Base-by-base conservation (phyloP, 1,140 invertebrate species). In the Penaeus japonicus region DNA sequence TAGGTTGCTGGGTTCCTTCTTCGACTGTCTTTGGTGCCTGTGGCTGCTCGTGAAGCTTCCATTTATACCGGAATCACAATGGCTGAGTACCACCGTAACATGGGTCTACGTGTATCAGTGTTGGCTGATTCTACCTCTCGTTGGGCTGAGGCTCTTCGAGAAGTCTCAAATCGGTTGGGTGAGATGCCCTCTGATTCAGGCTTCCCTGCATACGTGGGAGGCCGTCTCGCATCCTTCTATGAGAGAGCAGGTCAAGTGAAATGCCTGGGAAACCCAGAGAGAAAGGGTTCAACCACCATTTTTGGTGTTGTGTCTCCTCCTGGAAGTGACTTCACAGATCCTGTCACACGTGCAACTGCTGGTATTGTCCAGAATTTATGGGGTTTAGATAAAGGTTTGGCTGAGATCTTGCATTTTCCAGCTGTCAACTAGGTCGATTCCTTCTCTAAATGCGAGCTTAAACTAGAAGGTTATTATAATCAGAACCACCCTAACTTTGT, bases 41-140 rank as follows among this genome's bases (percentile, higher is more conserved):
- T 99, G 88, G 99, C 99, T 94, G 99, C 99, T 93, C 96, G 99
- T 94, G 99, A 99, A 94, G 99, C 99, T 91, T 99, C 98, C 91
- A 99, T 99, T 93, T 99, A 99, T 92, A 99, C 99, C 80, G 97
- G 97, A 92, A 99, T 99, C 92, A 99, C 98, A 0, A 93, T 99
- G 2, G 99, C 98, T 35, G 98, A 99, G 93, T 99, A 99, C 93
- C 99, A 99, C 93, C 93, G 91, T 91, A 98, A 99, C 93, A 99
- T 99, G 99, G 99, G 99, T 93, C 99, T 99, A 95, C 98, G 99
- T 92, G 99, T 99, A 39, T 98, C 99, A 85, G 99, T 99, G 99
- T 99, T 99, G 99, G 99, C 99, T 91, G 99, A 99, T 93, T 99
- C 99, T 22, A 99, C 99, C 22, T 99, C 99, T 30, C 97, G 99